Percentiles rank a stretch among this genome's conserved stretches.
phyloP scores from a whole-genome alignment of 2,113 vertebrate species.

The Struthio camelus region DNA sequence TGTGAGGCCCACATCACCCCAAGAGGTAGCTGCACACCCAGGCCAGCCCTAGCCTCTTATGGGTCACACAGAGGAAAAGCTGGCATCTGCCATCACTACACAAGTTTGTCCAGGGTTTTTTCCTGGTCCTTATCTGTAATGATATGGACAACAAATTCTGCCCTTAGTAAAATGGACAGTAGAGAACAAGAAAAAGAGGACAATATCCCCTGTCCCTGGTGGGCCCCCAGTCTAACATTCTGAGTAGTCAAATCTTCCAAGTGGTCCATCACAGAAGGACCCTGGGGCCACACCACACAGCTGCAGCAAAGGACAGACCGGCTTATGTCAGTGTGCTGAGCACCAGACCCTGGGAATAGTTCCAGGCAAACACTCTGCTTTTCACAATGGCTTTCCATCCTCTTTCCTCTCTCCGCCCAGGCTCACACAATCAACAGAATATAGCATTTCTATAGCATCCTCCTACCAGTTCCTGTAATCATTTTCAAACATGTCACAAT shows the following conservation, averaged over 20 bases:
- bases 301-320: neutral
- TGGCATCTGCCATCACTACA: neutral
- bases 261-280: neutral
- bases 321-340: neutral
- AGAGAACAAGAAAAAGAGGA: neutral
- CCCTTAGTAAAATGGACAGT: neutral
- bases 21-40: fast-evolving
- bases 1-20: neutral
- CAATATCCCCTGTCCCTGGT: neutral
- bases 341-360: neutral
- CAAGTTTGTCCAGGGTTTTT: neutral
- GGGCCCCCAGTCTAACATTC: neutral
- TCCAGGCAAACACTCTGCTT: neutral
- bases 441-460: conserved; percentile 7
- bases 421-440: neutral
- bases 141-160: neutral
- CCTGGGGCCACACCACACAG: neutral
- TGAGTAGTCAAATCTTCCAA: neutral
- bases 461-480: conserved; percentile 16
- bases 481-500: conserved; percentile 26
- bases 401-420: neutral
- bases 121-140: neutral
- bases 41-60: neutral
- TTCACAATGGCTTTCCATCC: neutral
- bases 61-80: neutral